phyloP scores from a whole-genome alignment of 2,888 invertebrate species.

The Drosophila glabriapex region DNA sequence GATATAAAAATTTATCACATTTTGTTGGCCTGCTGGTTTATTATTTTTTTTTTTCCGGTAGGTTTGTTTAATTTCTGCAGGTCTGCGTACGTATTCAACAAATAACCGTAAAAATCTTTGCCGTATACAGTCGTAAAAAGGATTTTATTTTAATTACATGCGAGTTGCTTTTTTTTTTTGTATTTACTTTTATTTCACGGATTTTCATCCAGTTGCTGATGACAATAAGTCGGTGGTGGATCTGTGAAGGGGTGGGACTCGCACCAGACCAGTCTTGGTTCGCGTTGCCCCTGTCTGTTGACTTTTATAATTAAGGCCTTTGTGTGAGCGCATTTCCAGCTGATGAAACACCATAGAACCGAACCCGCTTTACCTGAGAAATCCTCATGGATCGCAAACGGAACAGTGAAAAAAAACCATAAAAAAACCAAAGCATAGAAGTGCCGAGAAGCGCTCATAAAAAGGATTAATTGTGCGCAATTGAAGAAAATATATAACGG shows the following conservation, averaged over 20 bases:
- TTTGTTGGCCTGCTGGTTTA: constrained; percentile 22
- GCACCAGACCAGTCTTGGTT: not conserved
- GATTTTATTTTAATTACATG: constrained; percentile 78
- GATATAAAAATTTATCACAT: constrained; percentile 64
- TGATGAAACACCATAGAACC: constrained; percentile 57
- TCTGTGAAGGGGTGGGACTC: constrained; percentile 3
- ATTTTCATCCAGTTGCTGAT: constrained; percentile 59
- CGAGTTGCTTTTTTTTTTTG: constrained; percentile 48
- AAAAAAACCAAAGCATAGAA: constrained; percentile 7
- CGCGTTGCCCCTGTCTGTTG: constrained; percentile 57
- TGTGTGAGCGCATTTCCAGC: constrained; percentile 76
- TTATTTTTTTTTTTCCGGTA: constrained; percentile 43
- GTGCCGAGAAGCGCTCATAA: constrained; percentile 62
- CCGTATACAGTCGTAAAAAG: constrained; percentile 69
- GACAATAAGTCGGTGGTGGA: constrained; percentile 63
- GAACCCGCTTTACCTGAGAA: constrained; percentile 26
- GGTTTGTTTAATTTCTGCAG: constrained; percentile 67
- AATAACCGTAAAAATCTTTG: constrained; percentile 74
- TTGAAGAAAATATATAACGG: constrained; percentile 80
- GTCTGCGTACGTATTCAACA: constrained; percentile 51
- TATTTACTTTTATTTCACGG: constrained; percentile 7
- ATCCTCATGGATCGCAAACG: not conserved
- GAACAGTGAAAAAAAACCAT: not conserved
- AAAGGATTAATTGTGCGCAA: constrained; percentile 84
- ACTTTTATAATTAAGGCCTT: constrained; percentile 83